Base-by-base conservation (phyloP, 2,113 vertebrate species). In the Dipodomys spectabilis region DNA sequence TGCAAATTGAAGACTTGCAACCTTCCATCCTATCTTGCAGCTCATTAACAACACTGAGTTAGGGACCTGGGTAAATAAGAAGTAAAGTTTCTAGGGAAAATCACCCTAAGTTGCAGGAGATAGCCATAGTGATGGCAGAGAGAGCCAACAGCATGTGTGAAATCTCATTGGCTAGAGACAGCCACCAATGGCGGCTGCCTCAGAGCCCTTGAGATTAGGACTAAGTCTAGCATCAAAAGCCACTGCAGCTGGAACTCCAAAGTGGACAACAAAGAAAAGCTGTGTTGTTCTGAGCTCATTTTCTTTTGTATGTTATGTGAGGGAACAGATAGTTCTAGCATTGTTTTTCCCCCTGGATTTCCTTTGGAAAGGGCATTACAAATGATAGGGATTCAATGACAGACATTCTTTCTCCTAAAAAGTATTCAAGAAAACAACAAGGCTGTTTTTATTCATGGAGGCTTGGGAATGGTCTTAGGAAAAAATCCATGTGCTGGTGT, bases 301-400 rank as follows among this genome's bases (percentile, higher is more conserved):
- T 44, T 71, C 45, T 96, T 96, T 91, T 81, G 45, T 92, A 90
- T 95, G 90, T 88, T 86, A 93, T 72, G 53, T 57, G 94, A 96
- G 80, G 88, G 84, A 25, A 25, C 71, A 94, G 53, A 27, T 92
- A 85, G 86, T 53, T 94, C 45, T 79, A 73, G 88, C 20, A 32
- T 4, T 72, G 73, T 67, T 39, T 65, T 11, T 7, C 32, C 84
- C 78, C 83, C 9, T 92, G 65, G 60, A 57, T 96, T 83, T 86
- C 89, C 96, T 93, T 96, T 84, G 91, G 88, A 93, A 91, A 85
- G 44, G 80, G 44, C 74, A 53, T 86, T 95, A 53, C 88, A 91
- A 96, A 78, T 81, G 86, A 72, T 30, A 45, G 74, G 69, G 83
- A 71, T 64, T 91, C 64, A 79, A 49, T 45, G 82, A 73, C 84